Base-by-base conservation (phyloP, 2,797 vertebrate species). In the Denticeps clupeoides region DNA sequence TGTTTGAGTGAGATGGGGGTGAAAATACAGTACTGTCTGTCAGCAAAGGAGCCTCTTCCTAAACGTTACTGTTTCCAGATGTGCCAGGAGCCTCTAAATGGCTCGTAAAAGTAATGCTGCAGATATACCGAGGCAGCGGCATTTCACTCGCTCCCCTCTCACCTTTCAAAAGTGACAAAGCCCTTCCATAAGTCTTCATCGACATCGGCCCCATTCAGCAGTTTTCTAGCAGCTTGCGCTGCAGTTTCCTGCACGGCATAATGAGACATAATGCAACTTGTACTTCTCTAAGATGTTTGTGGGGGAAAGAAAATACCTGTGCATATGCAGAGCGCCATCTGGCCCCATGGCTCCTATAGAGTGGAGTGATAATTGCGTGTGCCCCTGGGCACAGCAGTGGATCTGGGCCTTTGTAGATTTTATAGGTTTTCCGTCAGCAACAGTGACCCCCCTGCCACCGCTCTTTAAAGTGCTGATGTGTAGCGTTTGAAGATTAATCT, bases 401-500 rank as follows among this genome's bases (percentile, higher is more conserved):
- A 33, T 50, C 37, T 51, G 52, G 32, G 2, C 37, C 63, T 68
- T 68, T 67, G 63, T 67, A 67, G 57, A 49, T 68, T 68, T 70
- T 62, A 70, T 58, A 55, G 57, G 24, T 47, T 42, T 32, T 55
- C 35, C 50, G 56, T 41, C 3, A 7, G 35, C 50, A 49, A 60
- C 40, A 40, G 25, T 18, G 37, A 18, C 57, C 49, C 58, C n/a
- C 64, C 63, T 21, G 55, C 56, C 51, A 55, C 10, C 33, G 40
- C 10, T 29, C 57, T 51, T 56, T 48, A 58, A 60, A 63, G 55
- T 53, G 60, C 58, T 67, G 60, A 67, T 59, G 50, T 54, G 38
- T 41, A 18, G 29, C 21, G 51, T 71, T 62, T 69, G 56, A 68
- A 67, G 53, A 61, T 75, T 71, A 67, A 71, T 68, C 62, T 60